Conservation (phyloP, 2,888 invertebrate species). For the Andrena fulva region DNA sequence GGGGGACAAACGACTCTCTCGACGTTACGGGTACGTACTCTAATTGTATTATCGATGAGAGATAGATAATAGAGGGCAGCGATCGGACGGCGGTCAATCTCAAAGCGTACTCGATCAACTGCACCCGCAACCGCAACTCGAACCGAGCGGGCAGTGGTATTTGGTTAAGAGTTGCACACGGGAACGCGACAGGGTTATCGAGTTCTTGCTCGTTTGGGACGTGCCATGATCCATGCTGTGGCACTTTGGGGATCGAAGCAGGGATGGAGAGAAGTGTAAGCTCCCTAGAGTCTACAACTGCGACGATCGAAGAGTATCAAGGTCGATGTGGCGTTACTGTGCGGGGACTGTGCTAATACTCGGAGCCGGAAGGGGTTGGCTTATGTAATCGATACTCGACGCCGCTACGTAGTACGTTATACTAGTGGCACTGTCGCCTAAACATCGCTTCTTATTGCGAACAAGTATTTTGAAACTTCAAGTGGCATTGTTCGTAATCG, state of each 20-base stretch:
- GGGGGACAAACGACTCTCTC: constrained; percentile 20
- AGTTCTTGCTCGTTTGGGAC: constrained; percentile 9
- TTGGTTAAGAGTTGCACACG: constrained; percentile 12
- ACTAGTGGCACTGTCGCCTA: constrained; percentile 19
- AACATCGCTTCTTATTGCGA: constrained; percentile 23
- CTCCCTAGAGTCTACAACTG: constrained; percentile 36
- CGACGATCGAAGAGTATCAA: constrained; percentile 49
- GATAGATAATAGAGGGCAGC: not conserved
- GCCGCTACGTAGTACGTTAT: constrained; percentile 4
- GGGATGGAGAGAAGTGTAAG: constrained; percentile 21
- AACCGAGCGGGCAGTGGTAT: not conserved
- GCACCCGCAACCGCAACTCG: not conserved
- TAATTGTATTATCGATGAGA: not conserved
- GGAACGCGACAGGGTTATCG: constrained; percentile 29
- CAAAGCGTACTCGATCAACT: not conserved
- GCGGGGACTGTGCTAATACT: constrained; percentile 52
- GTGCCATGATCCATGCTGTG: constrained; percentile 64
- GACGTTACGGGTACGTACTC: not conserved
- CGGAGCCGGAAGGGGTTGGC: constrained; percentile 14
- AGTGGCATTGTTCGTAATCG: not conserved
- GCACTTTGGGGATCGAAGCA: constrained; percentile 51
- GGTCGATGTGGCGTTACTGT: constrained; percentile 56
- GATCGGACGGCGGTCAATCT: not conserved
- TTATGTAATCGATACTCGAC: constrained; percentile 49
- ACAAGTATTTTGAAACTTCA: not conserved